phyloP scores from a whole-genome alignment of 2,888 invertebrate genomes.

The Luperina nickerlii region DNA sequence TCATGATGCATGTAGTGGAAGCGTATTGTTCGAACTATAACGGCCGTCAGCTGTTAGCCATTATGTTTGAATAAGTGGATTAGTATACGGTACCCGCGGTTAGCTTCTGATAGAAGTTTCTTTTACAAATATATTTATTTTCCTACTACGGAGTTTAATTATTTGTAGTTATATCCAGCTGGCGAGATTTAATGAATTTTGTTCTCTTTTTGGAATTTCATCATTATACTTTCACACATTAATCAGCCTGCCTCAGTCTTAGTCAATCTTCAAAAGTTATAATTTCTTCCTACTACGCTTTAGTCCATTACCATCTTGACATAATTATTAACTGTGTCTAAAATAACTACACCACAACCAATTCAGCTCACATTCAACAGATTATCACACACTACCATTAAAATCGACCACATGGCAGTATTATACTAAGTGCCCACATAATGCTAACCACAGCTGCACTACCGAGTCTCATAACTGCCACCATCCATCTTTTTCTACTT shows the following conservation, averaged over 20 bases:
- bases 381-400: constrained; percentile 31
- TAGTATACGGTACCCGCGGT: constrained; percentile 48
- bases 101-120: constrained; percentile 48
- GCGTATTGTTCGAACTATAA: constrained; percentile 60
- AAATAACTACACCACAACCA: constrained; percentile 1
- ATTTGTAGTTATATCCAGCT: neutral
- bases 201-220: neutral
- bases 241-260: neutral
- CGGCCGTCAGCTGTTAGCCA: constrained; percentile 65
- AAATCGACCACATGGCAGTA: constrained; percentile 30
- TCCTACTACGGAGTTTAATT: constrained; percentile 7
- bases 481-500: constrained; percentile 53
- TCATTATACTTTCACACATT: neutral
- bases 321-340: neutral
- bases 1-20: constrained; percentile 33
- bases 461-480: constrained; percentile 37
- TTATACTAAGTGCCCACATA: constrained; percentile 43
- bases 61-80: constrained; percentile 64
- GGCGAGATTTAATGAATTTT: neutral
- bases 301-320: neutral
- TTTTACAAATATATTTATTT: constrained; percentile 42
- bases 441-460: constrained; percentile 45
- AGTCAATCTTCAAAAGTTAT: neutral
- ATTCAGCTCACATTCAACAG: constrained; percentile 13
- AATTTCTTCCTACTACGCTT: neutral